Base-by-base conservation (phyloP, 2,797 vertebrate species). In the Atherinosoma microstoma region DNA sequence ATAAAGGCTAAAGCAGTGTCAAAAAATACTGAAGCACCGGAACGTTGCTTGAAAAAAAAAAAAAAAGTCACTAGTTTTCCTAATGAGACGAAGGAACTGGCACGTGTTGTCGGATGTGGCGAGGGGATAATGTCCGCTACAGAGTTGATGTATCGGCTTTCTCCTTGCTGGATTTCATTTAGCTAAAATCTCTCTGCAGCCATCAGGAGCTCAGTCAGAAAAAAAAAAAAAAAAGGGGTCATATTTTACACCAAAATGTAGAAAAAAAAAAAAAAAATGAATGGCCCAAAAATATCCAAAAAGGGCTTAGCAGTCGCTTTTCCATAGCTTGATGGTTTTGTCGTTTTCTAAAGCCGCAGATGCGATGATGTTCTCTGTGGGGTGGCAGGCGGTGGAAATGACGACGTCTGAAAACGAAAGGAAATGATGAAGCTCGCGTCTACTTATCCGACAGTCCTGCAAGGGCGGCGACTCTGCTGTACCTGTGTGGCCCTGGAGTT, bases 321-420 rank as follows among this genome's bases (percentile, higher is more conserved):
- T 99, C 98, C 98, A 99, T 91, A 99, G 95, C 92, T 99, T 99
- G 93, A 99, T 99, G 87, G 98, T 99, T 94, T 99, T 99, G 96
- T 99, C 98, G 0, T 99, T 99, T 94, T 99, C 98, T 94, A 99
- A 93, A 16, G 98, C 98, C 0, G 98, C 98, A 0, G 98, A 99
- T 0, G 98, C 98, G 0, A 99, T 97, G 94, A 99, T 99, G 95
- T 99, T 99, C 90, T 99, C 98, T 87, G 98, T 99, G 0, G 98
- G 98, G 92, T 99, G 98, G 87, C 98, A 99, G 59, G 98, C 98
- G 1, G 98, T 99, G 0, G 98, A 99, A 85, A 99, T 99, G 79
- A 99, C 97, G 2, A 99, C 98, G 61, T 99, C 98, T 99, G 88
- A 82, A 30, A 47, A 29, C 67, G 38, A 69, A 1, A 3, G 1